Base-by-base conservation (phyloP, 2,113 vertebrate species). In the Spea bombifrons region DNA sequence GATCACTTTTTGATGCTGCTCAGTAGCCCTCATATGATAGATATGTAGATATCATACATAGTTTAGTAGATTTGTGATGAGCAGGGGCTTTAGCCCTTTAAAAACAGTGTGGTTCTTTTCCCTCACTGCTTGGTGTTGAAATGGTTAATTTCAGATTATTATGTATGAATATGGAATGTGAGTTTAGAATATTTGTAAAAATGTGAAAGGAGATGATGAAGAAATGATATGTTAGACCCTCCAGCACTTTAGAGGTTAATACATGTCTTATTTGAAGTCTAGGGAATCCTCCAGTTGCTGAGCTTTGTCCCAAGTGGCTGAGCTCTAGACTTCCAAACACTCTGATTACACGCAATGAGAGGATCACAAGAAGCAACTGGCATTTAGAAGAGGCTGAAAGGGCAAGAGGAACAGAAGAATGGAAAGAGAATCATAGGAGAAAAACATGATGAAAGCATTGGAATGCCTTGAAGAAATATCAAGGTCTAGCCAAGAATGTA, bases 301-400 rank as follows among this genome's bases (percentile, higher is more conserved):
- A 17, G 66, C 53, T 70, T 48, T n/a, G 48, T 80, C 77, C 77
- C 63, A 17, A 49, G 70, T 57, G 71, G 48, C 44, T 65, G 61
- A 73, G 66, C 65, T 12, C 50, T 7, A 30, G 44, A 17, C 15
- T 17, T 50, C 4, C 8, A 49, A 49, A 65, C 72, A 48, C 13
- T 4, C 50, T 3, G 10, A 65, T 16, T 15, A 46, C 61, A 64
- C 3, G 7, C 30, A 73, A 7, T 4, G 71, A 61, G 53, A 53
- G 61, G 63, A 75, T 55, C 63, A 15, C 8, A 12, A 68, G 74
- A 76, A 67, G 43, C 30, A 75, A 66, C 65, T 55, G 74, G 44
- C 43, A 68, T 16, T 7, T 16, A 5, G 3, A 46, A 65, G 72
- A 30, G 30, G 63, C n/a, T 44, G 44, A 16, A 17, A 71, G 16